Percentiles rank a stretch among this genome's conserved stretches.
Conservation (phyloP, 2,888 invertebrate genomes). For the Steinernema carpocapsae region DNA sequence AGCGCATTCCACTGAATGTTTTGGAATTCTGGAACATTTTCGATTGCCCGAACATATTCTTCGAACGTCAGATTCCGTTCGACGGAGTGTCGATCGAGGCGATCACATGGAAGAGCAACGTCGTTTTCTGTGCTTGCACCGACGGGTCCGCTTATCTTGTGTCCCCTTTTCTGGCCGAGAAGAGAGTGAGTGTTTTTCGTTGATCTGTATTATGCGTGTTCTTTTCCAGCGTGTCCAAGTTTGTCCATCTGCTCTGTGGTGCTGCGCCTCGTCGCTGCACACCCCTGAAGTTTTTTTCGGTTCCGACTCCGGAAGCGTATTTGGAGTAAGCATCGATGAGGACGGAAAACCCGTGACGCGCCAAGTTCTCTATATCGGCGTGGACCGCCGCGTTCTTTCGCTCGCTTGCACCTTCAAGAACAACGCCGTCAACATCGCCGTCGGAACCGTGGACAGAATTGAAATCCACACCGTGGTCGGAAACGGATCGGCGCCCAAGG, state of each 20-base stretch:
- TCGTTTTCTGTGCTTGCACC: constrained; percentile 40
- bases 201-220: not conserved
- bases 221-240: constrained; percentile 55
- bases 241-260: constrained; percentile 55
- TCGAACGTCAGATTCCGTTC: constrained; percentile 23
- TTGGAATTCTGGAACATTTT: constrained; percentile 33
- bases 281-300: constrained; percentile 15
- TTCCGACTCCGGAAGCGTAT: not conserved
- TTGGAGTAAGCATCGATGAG: not conserved
- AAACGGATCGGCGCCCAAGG: not conserved
- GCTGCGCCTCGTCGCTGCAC: constrained; percentile 42
- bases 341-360: not conserved
- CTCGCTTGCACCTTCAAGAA: constrained; percentile 24
- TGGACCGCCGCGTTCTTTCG: not conserved
- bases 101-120: constrained; percentile 8
- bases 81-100: constrained; percentile 26
- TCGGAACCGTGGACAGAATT: constrained; percentile 26
- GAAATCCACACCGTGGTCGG: constrained; percentile 5
- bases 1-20: not conserved
- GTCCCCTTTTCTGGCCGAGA: constrained; percentile 47
- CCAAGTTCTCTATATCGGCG: not conserved
- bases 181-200: constrained; percentile 38
- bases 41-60: constrained; percentile 27
- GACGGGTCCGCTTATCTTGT: constrained; percentile 45
- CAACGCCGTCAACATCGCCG: constrained; percentile 1